Percentiles rank a stretch among this genome's conserved stretches.
These are phyloP conservation scores for Oxyruncus cristatus DNA, from an alignment of 2,113 vertebrate species.

Conservation along the genomic window DNA sequence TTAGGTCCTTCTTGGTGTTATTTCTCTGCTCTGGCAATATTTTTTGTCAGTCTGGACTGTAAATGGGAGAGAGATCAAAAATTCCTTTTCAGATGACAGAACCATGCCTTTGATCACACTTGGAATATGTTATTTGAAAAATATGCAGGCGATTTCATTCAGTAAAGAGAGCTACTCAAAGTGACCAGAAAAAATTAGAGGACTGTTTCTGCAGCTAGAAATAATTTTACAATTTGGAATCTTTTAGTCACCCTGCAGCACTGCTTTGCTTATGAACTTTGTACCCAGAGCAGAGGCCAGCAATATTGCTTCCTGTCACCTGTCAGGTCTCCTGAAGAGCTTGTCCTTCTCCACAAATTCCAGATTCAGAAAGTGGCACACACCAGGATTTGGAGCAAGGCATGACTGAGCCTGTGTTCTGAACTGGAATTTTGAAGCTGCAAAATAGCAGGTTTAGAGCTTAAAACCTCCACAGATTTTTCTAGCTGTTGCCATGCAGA, in stretches of 20 bases:
- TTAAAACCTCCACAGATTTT: not conserved
- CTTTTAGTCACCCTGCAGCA: not conserved
- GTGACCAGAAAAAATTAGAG: not conserved
- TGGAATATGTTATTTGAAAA: not conserved
- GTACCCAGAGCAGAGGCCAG: not conserved
- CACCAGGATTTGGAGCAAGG: not conserved
- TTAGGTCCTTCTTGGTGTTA: not conserved
- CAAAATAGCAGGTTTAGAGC: not conserved
- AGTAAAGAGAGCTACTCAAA: not conserved
- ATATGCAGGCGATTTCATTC: not conserved
- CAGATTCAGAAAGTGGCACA: not conserved
- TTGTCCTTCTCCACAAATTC: not conserved
- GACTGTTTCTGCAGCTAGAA: not conserved
- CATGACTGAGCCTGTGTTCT: not conserved
- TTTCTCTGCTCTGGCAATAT: constrained; percentile 1
- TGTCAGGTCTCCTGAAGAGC: not conserved
- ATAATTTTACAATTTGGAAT: not conserved
- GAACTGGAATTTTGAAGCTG: not conserved
- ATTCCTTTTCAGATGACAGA: not conserved
- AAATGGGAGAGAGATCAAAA: not conserved
- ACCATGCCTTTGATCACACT: not conserved
- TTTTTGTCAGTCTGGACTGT: not conserved
- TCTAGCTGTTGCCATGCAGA: not conserved
- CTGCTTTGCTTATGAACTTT: not conserved
- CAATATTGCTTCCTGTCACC: not conserved